A percentile compares a stretch with the other conserved stretches of the same genome.
Conservation (phyloP, 2,113 vertebrate species). For the Leiothrix lutea region DNA sequence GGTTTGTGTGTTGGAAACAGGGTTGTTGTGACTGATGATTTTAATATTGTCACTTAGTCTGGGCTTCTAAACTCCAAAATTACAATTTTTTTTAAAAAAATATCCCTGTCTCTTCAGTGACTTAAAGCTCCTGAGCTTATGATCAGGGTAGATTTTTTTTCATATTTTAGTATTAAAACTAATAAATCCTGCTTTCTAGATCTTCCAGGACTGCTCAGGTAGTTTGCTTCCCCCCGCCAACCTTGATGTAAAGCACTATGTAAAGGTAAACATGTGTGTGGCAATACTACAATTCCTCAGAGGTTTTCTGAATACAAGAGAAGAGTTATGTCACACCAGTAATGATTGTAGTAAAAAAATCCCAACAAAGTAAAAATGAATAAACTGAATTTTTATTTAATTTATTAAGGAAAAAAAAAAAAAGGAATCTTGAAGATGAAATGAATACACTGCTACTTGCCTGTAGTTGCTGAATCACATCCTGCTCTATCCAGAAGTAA, state of each 20-base stretch:
- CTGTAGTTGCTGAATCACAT: conserved; percentile 38
- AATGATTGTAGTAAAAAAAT: neutral
- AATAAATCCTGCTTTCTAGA: conserved; percentile 25
- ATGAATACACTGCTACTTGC: neutral
- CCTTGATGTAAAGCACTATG: neutral
- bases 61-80: neutral
- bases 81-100: neutral
- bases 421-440: neutral
- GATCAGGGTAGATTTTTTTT: neutral
- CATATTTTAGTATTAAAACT: conserved; percentile 35
- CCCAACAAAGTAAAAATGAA: neutral
- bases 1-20: neutral
- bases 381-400: neutral
- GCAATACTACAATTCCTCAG: neutral
- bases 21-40: conserved; percentile 46
- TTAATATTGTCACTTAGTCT: conserved; percentile 38
- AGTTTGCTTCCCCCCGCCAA: neutral
- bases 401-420: neutral
- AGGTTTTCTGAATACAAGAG: neutral
- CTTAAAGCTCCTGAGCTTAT: neutral
- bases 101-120: neutral
- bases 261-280: neutral
- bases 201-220: neutral
- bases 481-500: conserved; percentile 14
- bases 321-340: neutral